These are phyloP conservation scores for Tachysurus fulvidraco DNA, from an alignment of 2,113 vertebrate species.

Conservation along the genomic window DNA sequence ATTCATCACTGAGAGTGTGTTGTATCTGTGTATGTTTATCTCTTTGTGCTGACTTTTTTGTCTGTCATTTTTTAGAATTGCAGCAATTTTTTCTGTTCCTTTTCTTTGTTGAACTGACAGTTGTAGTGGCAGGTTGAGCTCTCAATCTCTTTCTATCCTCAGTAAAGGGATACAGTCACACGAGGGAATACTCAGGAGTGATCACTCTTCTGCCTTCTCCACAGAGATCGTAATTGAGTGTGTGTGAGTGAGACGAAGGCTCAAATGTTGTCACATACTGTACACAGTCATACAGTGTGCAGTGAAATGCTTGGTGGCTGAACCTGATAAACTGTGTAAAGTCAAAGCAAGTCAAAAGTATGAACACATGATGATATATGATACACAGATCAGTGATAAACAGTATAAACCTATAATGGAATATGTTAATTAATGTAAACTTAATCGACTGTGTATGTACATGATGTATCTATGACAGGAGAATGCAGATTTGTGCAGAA, in stretches of 20 bases:
- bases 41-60: background rate
- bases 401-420: background rate
- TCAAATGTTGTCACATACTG: background rate
- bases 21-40: background rate
- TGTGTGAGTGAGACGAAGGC: background rate
- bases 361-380: background rate
- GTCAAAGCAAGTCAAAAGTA: background rate
- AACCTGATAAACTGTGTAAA: background rate
- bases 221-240: constrained; percentile 1
- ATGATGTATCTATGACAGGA: background rate
- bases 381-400: background rate
- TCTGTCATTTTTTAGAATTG: background rate
- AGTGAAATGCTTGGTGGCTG: background rate
- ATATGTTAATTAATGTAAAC: background rate
- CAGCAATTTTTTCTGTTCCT: background rate
- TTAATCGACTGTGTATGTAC: background rate
- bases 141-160: constrained; percentile 1
- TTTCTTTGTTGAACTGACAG: background rate
- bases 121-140: background rate
- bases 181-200: constrained; percentile 36
- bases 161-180: constrained; percentile 26
- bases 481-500: background rate
- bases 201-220: constrained; percentile 41
- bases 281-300: background rate
- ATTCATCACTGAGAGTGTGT: background rate